Base-by-base conservation (phyloP, 92 coral and sea anemone genomes). In the Virgularia gustaviana region DNA sequence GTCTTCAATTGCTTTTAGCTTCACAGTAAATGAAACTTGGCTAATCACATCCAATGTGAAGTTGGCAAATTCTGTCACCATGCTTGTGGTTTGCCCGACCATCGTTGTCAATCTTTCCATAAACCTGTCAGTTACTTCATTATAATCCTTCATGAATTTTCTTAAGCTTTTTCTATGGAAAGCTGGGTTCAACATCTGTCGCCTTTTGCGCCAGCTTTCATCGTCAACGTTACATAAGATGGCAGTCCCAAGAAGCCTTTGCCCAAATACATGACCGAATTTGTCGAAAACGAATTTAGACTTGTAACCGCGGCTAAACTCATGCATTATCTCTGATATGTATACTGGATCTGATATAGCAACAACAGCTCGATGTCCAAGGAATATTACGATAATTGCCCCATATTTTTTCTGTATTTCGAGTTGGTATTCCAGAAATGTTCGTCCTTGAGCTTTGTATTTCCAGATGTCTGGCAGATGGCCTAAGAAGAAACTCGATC, bases 11-110 rank as follows among this genome's bases (percentile, higher is more conserved):
- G 86, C 63, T 15, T 81, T 77, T 25, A 78, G 52, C 42, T 88
- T 82, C 10, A 91, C 70, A 53, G 79, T 72, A 65, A 88, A 91
- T 9, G 91, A 95, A 67, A 91, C 97, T 88, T 88, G 89, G 72
- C 90, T 85, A 58, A 90, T 90, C 28, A 88, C 77, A 49, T 90
- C 94, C 54, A 90, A 71, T 6, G 96, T 87, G 16, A 85, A 85
- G 42, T 85, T 84, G 18, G 82, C 78, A 81, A 90, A 85, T 65
- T 87, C 90, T 36, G 81, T 85, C 9, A 65, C 84, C 83, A 90
- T 77, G 33, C 73, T 74, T 1, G 85, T 88, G 28, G 44, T 70
- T 3, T 84, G 56, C 65, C 85, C 90, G 37, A 83, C 90, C 25
- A 74, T 24, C 6, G 41, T 36, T 22, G 71, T 65, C 62, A 90